Conservation (phyloP, 2,888 invertebrate species). For the Ennomos erosarius region DNA sequence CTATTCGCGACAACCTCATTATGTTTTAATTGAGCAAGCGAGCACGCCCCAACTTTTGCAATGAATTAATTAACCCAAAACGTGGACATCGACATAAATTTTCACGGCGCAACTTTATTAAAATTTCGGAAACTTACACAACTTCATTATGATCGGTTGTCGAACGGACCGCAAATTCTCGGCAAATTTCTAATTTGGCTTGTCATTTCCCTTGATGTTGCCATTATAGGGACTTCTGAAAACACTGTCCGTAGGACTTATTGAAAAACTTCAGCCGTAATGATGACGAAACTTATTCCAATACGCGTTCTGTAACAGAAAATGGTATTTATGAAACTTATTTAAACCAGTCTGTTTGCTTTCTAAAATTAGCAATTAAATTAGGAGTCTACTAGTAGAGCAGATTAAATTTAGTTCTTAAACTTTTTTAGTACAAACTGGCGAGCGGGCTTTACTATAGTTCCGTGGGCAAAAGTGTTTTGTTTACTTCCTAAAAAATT, state of each 20-base stretch:
- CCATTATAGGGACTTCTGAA: slow-evolving; percentile 51
- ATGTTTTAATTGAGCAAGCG: slow-evolving; percentile 55
- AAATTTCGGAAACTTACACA: slow-evolving; percentile 59
- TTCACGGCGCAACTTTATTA: slow-evolving; percentile 61
- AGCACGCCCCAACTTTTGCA: slow-evolving; percentile 64
- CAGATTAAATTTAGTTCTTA: too few relatives aligned
- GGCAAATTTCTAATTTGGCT: slow-evolving; percentile 63
- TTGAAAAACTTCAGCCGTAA: slow-evolving; percentile 42
- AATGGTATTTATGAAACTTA: slow-evolving; percentile 37
- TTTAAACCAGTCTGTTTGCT: background rate
- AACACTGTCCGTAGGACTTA: slow-evolving; percentile 42
- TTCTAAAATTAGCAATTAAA: too few relatives aligned
- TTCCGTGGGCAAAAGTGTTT: too few relatives aligned
- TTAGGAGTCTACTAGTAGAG: too few relatives aligned
- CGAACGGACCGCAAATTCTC: slow-evolving; percentile 57
- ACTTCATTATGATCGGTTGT: slow-evolving; percentile 62
- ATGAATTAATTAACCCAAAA: slow-evolving; percentile 69
- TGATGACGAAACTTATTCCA: slow-evolving; percentile 41
- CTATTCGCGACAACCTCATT: slow-evolving; percentile 59
- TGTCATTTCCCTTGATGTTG: slow-evolving; percentile 67
- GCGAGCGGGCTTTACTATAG: too few relatives aligned
- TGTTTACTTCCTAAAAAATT: too few relatives aligned
- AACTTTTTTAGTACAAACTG: too few relatives aligned
- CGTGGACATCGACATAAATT: slow-evolving; percentile 61
- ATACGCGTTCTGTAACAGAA: slow-evolving; percentile 35